These are phyloP conservation scores for Pogoniulus pusillus DNA, from an alignment of 2,797 vertebrate species.

Conservation along the genomic window DNA sequence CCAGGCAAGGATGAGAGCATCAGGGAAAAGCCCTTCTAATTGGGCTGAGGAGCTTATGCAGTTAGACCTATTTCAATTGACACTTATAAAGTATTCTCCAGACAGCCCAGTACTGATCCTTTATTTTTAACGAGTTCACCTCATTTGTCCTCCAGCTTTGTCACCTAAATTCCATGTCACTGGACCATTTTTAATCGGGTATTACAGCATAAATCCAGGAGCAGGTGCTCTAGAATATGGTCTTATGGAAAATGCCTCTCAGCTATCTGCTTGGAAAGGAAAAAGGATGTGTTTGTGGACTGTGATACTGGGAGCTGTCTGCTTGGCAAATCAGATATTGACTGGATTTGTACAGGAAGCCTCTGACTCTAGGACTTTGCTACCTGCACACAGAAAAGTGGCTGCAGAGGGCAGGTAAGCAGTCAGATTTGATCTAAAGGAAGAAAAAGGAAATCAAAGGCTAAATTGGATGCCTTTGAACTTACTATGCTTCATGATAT, in stretches of 20 bases:
- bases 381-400: neutral
- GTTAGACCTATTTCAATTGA: neutral
- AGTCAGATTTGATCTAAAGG: neutral
- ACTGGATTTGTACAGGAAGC: neutral
- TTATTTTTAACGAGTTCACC: neutral
- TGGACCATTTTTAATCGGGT: neutral
- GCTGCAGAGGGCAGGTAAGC: neutral
- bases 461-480: neutral
- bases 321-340: neutral
- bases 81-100: neutral
- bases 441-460: neutral
- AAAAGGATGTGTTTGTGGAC: neutral
- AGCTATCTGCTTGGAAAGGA: neutral
- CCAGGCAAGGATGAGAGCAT: neutral
- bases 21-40: neutral
- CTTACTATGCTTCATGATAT: neutral
- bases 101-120: neutral
- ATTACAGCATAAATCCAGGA: neutral
- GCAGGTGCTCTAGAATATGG: neutral
- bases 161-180: neutral
- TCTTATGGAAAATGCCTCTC: neutral
- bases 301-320: neutral
- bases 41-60: neutral
- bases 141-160: neutral
- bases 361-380: neutral